These are phyloP conservation scores for Metalampra italica DNA, from an alignment of 2,888 invertebrate genomes.

Conservation along the genomic window DNA sequence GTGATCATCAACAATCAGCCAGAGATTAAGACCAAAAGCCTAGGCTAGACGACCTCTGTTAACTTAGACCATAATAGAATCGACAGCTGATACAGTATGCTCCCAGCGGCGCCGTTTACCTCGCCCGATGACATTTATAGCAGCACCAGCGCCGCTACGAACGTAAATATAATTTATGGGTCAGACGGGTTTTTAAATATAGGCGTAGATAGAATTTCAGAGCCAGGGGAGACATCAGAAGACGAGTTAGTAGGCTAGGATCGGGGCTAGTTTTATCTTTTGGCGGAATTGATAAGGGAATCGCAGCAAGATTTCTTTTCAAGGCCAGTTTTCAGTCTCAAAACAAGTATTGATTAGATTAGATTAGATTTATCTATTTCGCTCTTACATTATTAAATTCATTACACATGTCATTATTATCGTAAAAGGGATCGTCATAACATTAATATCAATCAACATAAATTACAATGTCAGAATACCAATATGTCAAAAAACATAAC, in stretches of 20 bases:
- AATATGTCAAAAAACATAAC: too few relatives aligned
- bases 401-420: too few relatives aligned
- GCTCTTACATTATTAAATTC: too few relatives aligned
- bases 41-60: not conserved
- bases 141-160: slow-evolving; percentile 27
- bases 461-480: too few relatives aligned
- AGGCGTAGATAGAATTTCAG: slow-evolving; percentile 6
- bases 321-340: too few relatives aligned
- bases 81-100: slow-evolving; percentile 42
- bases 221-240: not conserved
- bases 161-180: slow-evolving; percentile 42
- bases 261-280: not conserved
- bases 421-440: too few relatives aligned
- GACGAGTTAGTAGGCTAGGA: not conserved
- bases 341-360: too few relatives aligned
- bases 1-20: too few relatives aligned
- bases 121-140: slow-evolving; percentile 53
- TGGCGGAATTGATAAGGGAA: not conserved
- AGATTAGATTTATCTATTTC: too few relatives aligned
- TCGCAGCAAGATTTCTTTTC: too few relatives aligned
- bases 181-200: slow-evolving; percentile 14
- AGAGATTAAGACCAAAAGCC: too few relatives aligned
- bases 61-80: slow-evolving; percentile 13
- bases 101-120: slow-evolving; percentile 49
- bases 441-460: too few relatives aligned